These are phyloP conservation scores for Sitobion miscanthi DNA, from an alignment of 1,140 invertebrate genomes.

Conservation along the genomic window DNA sequence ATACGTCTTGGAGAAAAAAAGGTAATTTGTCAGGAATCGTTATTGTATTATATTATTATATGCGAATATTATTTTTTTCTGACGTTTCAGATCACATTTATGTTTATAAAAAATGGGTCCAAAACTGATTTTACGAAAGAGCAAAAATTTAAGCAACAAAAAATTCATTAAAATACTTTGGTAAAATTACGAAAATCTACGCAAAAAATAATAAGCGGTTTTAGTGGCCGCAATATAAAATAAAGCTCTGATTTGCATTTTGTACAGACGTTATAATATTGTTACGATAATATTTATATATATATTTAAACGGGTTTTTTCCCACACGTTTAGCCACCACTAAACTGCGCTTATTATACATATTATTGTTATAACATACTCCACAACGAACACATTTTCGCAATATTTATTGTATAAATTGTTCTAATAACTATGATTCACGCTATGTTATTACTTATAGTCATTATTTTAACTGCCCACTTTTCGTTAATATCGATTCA, in stretches of 20 bases:
- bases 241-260: background rate
- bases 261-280: background rate
- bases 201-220: background rate
- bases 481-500: background rate
- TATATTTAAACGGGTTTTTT: background rate
- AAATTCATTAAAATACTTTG: background rate
- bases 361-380: background rate
- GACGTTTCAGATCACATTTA: background rate
- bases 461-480: background rate
- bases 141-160: background rate
- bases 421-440: background rate
- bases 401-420: background rate
- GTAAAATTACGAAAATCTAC: background rate
- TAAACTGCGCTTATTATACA: background rate
- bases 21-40: constrained; percentile 13
- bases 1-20: background rate
- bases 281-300: background rate
- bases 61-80: background rate
- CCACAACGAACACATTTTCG: background rate
- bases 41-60: background rate
- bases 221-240: background rate
- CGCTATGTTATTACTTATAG: background rate
- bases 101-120: background rate
- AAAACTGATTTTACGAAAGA: background rate
- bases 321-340: background rate